These are phyloP conservation scores for Meles meles DNA, from an alignment of 2,113 vertebrate genomes.

Conservation along the genomic window DNA sequence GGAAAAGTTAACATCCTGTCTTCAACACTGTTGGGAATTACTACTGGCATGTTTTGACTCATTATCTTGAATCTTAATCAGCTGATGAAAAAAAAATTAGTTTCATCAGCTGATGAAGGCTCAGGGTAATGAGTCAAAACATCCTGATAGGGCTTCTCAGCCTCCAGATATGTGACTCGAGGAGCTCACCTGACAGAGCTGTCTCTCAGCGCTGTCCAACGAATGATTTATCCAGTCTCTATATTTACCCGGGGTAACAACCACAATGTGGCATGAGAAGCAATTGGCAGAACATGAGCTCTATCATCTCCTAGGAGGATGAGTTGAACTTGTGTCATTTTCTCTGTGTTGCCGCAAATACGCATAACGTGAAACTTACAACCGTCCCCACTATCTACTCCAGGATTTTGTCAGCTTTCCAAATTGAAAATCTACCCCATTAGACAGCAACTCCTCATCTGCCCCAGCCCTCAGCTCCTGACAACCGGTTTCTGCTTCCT, in stretches of 20 bases:
- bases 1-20: slow-evolving; percentile 74
- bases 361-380: too few species aligned
- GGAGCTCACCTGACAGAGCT: slow-evolving; percentile 19
- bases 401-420: not conserved
- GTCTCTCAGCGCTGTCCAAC: slow-evolving; percentile 50
- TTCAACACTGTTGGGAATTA: slow-evolving; percentile 74
- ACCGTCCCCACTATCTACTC: not conserved
- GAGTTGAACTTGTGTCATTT: not conserved
- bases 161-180: slow-evolving; percentile 45
- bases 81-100: slow-evolving; percentile 77
- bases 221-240: not conserved
- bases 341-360: not conserved
- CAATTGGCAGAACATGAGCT: not conserved
- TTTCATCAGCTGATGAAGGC: slow-evolving; percentile 80
- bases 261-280: rapidly evolving
- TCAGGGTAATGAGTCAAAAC: slow-evolving; percentile 81
- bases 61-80: slow-evolving; percentile 83
- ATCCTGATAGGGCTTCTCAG: slow-evolving; percentile 71
- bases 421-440: not conserved
- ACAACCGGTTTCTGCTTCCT: not conserved
- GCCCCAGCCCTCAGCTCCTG: not conserved
- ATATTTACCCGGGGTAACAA: not conserved
- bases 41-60: slow-evolving; percentile 79
- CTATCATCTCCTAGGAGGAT: not conserved
- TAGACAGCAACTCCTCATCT: not conserved